A percentile compares a stretch with the other conserved stretches of the same genome.
These are phyloP conservation scores for Mohoua ochrocephala DNA, from an alignment of 2,113 vertebrate genomes.

Conservation along the genomic window DNA sequence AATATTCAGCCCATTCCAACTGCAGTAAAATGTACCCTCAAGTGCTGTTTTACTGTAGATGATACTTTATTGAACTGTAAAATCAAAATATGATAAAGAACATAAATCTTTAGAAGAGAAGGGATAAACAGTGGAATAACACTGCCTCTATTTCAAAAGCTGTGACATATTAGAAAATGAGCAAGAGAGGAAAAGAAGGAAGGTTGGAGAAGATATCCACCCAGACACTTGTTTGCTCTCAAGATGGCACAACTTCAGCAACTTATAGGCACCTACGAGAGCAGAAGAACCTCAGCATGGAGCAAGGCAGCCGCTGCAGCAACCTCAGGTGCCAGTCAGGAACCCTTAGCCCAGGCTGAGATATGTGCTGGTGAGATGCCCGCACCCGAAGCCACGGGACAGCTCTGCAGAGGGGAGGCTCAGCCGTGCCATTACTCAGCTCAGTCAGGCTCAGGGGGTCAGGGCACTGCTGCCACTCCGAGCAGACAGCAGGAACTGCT, in stretches of 20 bases:
- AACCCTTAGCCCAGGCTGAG: not conserved
- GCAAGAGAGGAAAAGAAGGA: not conserved
- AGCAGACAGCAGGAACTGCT: not conserved
- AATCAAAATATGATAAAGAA: not conserved
- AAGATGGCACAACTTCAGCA: not conserved
- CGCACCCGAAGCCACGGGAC: not conserved
- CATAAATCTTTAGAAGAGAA: not conserved
- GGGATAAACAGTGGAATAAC: not conserved
- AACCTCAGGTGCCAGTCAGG: not conserved
- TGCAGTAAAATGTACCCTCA: not conserved
- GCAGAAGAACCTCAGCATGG: not conserved
- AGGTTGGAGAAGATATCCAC: not conserved
- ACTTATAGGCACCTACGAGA: not conserved
- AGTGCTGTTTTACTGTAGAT: not conserved
- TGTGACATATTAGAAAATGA: not conserved
- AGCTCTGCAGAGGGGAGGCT: not conserved
- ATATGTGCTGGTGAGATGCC: not conserved
- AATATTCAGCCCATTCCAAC: not conserved
- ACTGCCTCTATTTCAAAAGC: not conserved
- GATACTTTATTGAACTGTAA: not conserved
- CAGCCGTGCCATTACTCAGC: fast-evolving
- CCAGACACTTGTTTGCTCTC: not conserved
- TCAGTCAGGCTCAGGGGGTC: too few relatives aligned
- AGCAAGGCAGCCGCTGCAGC: not conserved
- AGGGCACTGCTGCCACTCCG: not conserved